Conservation (phyloP, 1,140 invertebrate genomes). For the Calycopis cecrops region DNA sequence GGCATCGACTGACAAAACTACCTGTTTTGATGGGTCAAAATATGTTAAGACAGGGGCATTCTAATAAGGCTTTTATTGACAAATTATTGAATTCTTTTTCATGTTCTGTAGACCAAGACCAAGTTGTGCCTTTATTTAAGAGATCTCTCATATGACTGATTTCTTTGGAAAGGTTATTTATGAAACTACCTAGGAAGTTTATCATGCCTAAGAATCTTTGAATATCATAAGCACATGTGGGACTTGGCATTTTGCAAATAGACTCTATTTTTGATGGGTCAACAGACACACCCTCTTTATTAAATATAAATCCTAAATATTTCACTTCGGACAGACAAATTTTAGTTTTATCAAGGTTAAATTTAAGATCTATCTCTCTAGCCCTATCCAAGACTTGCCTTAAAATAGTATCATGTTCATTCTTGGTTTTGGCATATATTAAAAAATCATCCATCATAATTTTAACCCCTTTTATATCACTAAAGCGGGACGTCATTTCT, state of each 20-base stretch:
- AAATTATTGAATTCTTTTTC: neutral
- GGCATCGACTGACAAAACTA: neutral
- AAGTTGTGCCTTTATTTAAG: neutral
- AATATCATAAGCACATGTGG: neutral
- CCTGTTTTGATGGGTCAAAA: neutral
- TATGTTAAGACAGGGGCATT: neutral
- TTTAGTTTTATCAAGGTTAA: slow-evolving; percentile 12
- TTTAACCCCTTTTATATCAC: slow-evolving; percentile 1
- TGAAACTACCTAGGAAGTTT: neutral
- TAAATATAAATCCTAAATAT: slow-evolving; percentile 7
- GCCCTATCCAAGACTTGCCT: slow-evolving; percentile 6
- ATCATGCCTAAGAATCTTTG: neutral
- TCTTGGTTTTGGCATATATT: slow-evolving; percentile 1
- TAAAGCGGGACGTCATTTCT: neutral
- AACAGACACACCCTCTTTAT: neutral
- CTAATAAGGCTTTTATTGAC: neutral
- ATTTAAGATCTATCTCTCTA: slow-evolving; percentile 14
- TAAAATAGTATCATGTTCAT: slow-evolving; percentile 13
- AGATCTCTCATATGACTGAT: neutral
- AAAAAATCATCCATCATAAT: slow-evolving; percentile 3
- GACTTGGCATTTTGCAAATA: neutral
- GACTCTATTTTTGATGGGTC: neutral
- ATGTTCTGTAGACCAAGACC: neutral
- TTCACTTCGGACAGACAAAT: neutral
- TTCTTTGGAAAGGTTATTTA: neutral